A percentile compares a stretch with the other conserved stretches of the same genome.
Conservation (phyloP, 92 coral and sea anemone species). For the Hydrozoanthus gracilis region DNA sequence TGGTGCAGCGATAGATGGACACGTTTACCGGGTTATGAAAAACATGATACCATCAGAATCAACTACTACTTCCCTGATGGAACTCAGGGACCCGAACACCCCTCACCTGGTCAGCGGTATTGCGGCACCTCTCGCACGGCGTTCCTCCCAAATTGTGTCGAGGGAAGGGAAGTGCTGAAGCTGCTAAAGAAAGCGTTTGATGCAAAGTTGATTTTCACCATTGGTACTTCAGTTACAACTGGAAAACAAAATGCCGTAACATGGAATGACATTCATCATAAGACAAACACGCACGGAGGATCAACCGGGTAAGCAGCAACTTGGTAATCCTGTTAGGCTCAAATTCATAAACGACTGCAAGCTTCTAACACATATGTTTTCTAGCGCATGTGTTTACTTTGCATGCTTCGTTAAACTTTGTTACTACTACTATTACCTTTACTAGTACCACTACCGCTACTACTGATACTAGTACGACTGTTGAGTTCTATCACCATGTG, state of each 20-base stretch:
- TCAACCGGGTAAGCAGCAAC: slow-evolving; percentile 53
- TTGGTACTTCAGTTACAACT: slow-evolving; percentile 73
- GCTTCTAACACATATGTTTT: too few relatives aligned
- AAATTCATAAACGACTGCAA: too few relatives aligned
- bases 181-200: slow-evolving; percentile 76
- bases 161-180: slow-evolving; percentile 67
- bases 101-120: slow-evolving; percentile 69
- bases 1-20: neutral
- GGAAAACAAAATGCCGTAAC: slow-evolving; percentile 70
- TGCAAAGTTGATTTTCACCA: slow-evolving; percentile 73
- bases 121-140: slow-evolving; percentile 61
- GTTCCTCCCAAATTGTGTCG: slow-evolving; percentile 67
- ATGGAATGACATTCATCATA: slow-evolving; percentile 86
- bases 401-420: too few relatives aligned
- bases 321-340: too few relatives aligned
- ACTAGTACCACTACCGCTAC: too few relatives aligned
- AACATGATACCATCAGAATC: slow-evolving; percentile 36
- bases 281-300: slow-evolving; percentile 71
- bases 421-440: too few relatives aligned
- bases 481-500: too few relatives aligned
- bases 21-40: slow-evolving; percentile 22
- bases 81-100: neutral
- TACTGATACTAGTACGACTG: too few relatives aligned
- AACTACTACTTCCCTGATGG: slow-evolving; percentile 25
- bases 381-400: too few relatives aligned